Base-by-base conservation (phyloP, 1,140 invertebrate species). In the Sarcophaga peregrina region DNA sequence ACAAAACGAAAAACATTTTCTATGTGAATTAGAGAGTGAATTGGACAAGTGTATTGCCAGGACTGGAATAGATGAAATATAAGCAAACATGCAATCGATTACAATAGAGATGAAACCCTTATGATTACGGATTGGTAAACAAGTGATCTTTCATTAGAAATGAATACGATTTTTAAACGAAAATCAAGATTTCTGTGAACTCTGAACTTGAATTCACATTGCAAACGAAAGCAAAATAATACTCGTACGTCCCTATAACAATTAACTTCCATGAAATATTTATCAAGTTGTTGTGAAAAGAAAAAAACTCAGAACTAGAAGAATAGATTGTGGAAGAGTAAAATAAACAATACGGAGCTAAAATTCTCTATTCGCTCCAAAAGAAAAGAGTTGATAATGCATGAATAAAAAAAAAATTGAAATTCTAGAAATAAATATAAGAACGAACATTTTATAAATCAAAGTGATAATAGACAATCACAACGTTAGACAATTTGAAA, bases 101-200 rank as follows among this genome's bases (percentile, higher is more conserved):
- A 68, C 5, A 68, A 68, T 10, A 20, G 15, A 68, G 15, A 68
- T 25, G 20, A 68, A 10, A 68, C 62, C 62, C 62, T 68, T 68
- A 68, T 68, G 62, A 20, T 0, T 20, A 25, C 9, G 17, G 54
- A 7, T 20, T 68, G 62, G n/a, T n/a, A 37, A 68, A 68, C 62
- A 68, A 68, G 62, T 68, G 62, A 68, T 68, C 62, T 68, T 68
- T 68, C 20, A 68, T 68, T 68, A 68, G 62, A 68, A 68, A 68
- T 68, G 17, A 68, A 68, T 68, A 68, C 62, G 62, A 68, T 68
- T 68, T 25, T 68, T 25, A 68, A 68, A 68, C 62, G 62, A 68
- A 20, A 68, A 68, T 25, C 15, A 68, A 20, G 17, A 68, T 68
- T 68, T 68, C 62, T 68, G 20, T 68, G 62, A 68, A 68, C 62